phyloP scores from a whole-genome alignment of 2,113 vertebrate genomes.

The Connochaetes taurinus region DNA sequence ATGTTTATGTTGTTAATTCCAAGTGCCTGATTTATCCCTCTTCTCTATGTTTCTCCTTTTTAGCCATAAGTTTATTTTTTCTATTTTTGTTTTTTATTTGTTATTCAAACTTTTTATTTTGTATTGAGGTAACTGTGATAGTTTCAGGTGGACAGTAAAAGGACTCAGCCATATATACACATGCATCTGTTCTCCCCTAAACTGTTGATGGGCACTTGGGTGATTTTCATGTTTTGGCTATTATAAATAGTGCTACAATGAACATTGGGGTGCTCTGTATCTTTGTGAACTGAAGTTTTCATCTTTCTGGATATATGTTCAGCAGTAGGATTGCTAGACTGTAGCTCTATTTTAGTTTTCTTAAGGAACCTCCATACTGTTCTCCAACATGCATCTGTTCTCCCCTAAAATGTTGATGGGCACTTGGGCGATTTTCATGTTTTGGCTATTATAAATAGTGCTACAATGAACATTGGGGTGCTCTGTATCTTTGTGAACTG shows the following conservation, averaged over 20 bases:
- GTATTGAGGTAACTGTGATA: not conserved
- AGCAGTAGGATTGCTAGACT: not conserved
- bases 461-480: not conserved
- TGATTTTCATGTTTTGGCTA: not conserved
- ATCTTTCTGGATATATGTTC: not conserved
- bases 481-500: not conserved
- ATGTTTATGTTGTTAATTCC: not conserved
- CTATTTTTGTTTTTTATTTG: not conserved
- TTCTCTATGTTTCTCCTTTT: not conserved
- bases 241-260: not conserved
- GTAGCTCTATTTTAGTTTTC: not conserved
- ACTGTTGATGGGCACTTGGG: not conserved
- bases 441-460: not conserved
- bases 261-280: not conserved
- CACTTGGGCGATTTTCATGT: not conserved
- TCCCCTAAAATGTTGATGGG: not conserved
- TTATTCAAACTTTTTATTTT: not conserved
- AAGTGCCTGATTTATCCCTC: not conserved
- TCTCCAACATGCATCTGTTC: not conserved
- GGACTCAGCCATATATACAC: not conserved
- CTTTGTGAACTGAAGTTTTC: not conserved
- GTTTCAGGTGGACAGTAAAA: not conserved
- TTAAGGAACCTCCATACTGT: not conserved
- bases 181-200: not conserved
- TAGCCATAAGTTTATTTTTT: not conserved